Evolutionary conservation across 2,113 vertebrate species (phyloP), one percentile per base, ranked within the genome.

Genomic region (Mola mola): DNA sequence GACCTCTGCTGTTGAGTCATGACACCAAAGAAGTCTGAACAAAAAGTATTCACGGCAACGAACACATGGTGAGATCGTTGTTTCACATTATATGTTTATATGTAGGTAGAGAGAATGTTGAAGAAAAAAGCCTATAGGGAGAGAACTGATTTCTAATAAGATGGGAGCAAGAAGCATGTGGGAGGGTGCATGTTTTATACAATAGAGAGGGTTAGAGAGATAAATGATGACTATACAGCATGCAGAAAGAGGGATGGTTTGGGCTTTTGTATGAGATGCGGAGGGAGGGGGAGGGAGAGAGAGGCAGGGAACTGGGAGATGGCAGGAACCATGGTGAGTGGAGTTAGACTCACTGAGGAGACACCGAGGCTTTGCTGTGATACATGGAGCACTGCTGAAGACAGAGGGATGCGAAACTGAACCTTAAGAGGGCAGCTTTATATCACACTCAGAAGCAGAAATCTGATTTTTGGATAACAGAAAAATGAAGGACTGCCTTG

Each of bases 251-350:
- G 61, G 71, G 69, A 38, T 38, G 78, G 68, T 46, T 71, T 31
- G 57, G 44, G 64, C 51, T 59, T 36, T 33, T 43, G 33, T 46
- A 41, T 17, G 41, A 57, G 34, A 33, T 49, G 43, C 17, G 12
- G 29, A 42, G 25, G 55, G 66, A 58, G 72, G 40, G 44, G 53
- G 66, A 51, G 40, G 44, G 66, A 47, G 59, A 60, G 50, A 68
- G 57, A 62, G 72, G 40, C 16, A 62, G 66, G 22, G 48, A 33
- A 58, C 49, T 48, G 20, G 0, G 75, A 41, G 67, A 70, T 63
- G 55, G 65, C 61, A 86, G 74, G 62, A 72, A 63, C 34, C 58
- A 65, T 42, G 52, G 56, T 76, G 61, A 72, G 77, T 46, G 58
- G 73, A 81, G 75, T 63, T 52, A 51, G 48, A 78, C 75, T 41